A percentile compares a stretch with the other conserved stretches of the same genome.
phyloP scores from a whole-genome alignment of 1,140 invertebrate genomes.

The Diplogasteroides magnus region DNA sequence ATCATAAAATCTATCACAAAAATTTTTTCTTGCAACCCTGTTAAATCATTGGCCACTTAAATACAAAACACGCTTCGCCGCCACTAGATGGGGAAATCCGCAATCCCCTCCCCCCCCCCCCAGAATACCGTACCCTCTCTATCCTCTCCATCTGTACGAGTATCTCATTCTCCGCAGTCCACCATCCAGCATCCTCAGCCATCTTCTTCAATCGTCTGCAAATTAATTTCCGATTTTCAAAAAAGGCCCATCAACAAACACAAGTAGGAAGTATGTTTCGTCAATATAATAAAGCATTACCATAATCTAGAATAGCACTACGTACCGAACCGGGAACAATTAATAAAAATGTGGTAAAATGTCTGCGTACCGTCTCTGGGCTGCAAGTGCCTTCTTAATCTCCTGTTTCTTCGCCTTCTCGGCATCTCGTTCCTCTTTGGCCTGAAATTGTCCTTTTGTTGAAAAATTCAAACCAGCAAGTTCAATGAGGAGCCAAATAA shows the following conservation, averaged over 20 bases:
- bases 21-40: no score
- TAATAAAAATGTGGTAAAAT: not conserved
- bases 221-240: slow-evolving; percentile 18
- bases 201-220: slow-evolving; percentile 22
- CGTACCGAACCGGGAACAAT: no score
- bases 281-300: not conserved
- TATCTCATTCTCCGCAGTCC: slow-evolving; percentile 18
- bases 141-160: slow-evolving; percentile 24
- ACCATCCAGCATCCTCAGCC: slow-evolving; percentile 17
- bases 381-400: not conserved
- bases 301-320: no score
- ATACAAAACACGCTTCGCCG: no score
- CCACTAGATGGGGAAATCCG: no score
- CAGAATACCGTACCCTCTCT: slow-evolving; percentile 14
- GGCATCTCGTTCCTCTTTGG: slow-evolving; percentile 16
- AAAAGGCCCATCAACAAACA: not conserved
- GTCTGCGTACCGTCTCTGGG: not conserved
- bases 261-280: no score
- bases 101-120: no score
- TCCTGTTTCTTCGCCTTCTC: slow-evolving; percentile 20
- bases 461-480: not conserved
- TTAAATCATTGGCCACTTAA: no score
- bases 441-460: slow-evolving; percentile 2
- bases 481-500: no score
- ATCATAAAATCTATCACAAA: no score